Evolutionary conservation across 2,113 vertebrate species (phyloP).

Genomic region (Chaenogobius annularis): DNA sequence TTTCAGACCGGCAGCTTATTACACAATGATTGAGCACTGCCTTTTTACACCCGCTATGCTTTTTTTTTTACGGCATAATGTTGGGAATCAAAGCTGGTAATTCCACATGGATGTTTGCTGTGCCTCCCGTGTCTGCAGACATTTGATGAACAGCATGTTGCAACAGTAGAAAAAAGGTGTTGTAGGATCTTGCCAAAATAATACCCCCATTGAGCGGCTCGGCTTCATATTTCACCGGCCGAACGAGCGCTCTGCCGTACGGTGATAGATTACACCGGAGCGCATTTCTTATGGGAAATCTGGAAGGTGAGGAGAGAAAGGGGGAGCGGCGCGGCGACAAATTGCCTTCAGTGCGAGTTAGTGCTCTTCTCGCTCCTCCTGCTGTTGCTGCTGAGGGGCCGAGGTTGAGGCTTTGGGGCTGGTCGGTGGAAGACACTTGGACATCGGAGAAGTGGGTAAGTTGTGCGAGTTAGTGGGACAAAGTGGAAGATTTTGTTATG

Average conservation of each 20-base stretch:
- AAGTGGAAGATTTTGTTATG: too few species aligned
- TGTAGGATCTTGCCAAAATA: constrained; percentile 74
- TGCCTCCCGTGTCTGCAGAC: constrained; percentile 56
- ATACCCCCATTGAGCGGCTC: constrained; percentile 65
- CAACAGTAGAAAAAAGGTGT: constrained; percentile 59
- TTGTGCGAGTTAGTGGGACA: not conserved
- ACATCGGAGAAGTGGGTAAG: constrained; percentile 26
- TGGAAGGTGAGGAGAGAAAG: constrained; percentile 66
- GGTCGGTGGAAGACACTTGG: constrained; percentile 53
- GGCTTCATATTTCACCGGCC: constrained; percentile 74
- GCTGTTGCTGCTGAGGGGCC: constrained; percentile 50
- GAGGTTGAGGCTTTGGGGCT: constrained; percentile 4
- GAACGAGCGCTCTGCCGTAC: constrained; percentile 69
- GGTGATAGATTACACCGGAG: constrained; percentile 76
- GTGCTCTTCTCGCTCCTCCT: constrained; percentile 60
- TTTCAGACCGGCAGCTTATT: constrained; percentile 90
- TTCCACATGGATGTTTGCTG: constrained; percentile 71
- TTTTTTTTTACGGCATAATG: constrained; percentile 50
- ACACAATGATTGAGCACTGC: constrained; percentile 68
- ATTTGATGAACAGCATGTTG: constrained; percentile 71
- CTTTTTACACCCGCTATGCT: constrained; percentile 40
- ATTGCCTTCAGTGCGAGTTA: constrained; percentile 77
- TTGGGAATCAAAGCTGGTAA: constrained; percentile 66
- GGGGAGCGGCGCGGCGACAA: constrained; percentile 66
- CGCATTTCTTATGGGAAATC: constrained; percentile 77